Evolutionary conservation across 2,797 vertebrate species (phyloP), one percentile per base, ranked within the genome.

Genomic region (Capromys pilorides): DNA sequence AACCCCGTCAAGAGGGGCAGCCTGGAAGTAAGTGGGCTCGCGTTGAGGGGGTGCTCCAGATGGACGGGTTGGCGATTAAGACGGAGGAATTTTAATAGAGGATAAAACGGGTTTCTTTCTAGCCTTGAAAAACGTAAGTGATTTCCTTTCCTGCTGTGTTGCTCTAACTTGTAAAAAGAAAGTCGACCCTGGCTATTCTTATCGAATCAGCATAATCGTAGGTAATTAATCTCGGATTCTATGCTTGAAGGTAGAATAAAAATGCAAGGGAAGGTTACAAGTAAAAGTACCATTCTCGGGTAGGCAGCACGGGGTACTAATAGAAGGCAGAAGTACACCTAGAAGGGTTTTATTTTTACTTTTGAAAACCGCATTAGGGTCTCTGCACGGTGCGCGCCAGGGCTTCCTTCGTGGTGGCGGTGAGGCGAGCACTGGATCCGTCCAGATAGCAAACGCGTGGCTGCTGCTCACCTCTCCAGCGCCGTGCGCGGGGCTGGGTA

Each of bases 1-100:
- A 99, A 99, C 97, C 99, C 99, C 28, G 97, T 99, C 95, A 99
- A 99, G 97, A 98, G 99, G 97, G 99, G 99, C 97, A 99, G 99
- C 97, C 98, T 99, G 98, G 99, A 99, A 98, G 99, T 99, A 98
- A 98, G 98, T 96, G 0, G 2, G 8, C 84, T 16, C 54, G 4
- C 51, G 57, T 80, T 61, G 39, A 57, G 54, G 54, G 16, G 9
- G n/a, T 33, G 0, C 28, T n/a, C 28, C 31, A 26, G 45, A 11
- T 11, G 95, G 45, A 83, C 28, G 86, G 77, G 79, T 31, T 49
- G 28, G 77, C 31, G 45, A 39, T 45, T 33, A 41, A 54, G 77
- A 69, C 69, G 80, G 66, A 92, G 64, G 75, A 88, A 86, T 81
- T 91, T 64, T 41, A 54, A n/a, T 62, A 89, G 14, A 36, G 75